phyloP scores from a whole-genome alignment of 2,113 vertebrate genomes.

The Cebus imitator region DNA sequence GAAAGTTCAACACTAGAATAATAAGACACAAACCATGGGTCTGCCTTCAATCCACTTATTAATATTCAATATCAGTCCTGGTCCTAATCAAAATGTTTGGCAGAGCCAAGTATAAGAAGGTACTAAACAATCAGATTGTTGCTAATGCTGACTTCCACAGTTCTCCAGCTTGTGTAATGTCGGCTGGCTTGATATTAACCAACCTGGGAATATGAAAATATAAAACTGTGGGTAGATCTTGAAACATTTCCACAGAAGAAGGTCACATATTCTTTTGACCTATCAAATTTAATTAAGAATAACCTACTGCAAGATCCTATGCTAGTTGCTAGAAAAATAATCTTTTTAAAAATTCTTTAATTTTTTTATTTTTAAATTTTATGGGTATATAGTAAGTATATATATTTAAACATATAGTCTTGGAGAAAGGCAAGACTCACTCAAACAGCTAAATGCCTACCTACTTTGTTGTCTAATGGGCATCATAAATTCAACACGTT shows the following conservation, averaged over 20 bases:
- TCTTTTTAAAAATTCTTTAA: too few relatives aligned
- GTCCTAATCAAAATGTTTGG: constrained; percentile 1
- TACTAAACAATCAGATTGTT: background rate
- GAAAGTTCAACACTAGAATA: background rate
- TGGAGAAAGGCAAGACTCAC: background rate
- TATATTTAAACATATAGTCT: background rate
- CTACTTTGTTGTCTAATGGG: background rate
- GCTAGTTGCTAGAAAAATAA: background rate
- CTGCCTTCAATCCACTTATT: constrained; percentile 6
- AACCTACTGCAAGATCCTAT: background rate
- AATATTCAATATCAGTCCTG: constrained; percentile 11
- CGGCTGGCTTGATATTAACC: constrained; percentile 10
- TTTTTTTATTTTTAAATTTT: too few relatives aligned
- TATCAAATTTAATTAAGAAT: constrained; percentile 14
- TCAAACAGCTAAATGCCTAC: background rate
- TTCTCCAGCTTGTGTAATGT: background rate
- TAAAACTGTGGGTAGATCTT: background rate
- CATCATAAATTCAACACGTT: background rate
- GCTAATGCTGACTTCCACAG: background rate
- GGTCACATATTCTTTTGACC: background rate
- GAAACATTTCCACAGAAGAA: constrained; percentile 37
- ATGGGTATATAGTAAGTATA: too few relatives aligned
- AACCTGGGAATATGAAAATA: background rate
- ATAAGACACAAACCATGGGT: background rate
- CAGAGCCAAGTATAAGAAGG: constrained; percentile 7